Base-by-base conservation (phyloP, 2,113 vertebrate genomes). In the Salvator merianae region DNA sequence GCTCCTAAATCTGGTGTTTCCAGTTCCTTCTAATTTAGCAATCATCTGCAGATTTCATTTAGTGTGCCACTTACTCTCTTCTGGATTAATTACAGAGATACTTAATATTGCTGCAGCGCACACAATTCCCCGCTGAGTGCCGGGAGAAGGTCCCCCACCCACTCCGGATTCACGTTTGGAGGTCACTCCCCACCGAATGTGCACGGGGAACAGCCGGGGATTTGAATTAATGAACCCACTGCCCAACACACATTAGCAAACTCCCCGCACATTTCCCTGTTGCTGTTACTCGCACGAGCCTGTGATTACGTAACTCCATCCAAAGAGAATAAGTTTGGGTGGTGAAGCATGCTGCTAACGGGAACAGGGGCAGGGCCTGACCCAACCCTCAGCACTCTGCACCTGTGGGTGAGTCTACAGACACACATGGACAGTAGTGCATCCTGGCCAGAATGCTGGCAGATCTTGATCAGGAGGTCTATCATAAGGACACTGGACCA, bases 1-100 rank as follows among this genome's bases (percentile, higher is more conserved):
- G 38, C 62, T 59, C 85, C 87, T 83, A 1, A 0, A 40, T 82
- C 87, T 86, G 8, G 32, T 36, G 34, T 84, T 80, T 50, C 68
- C 53, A 5, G 73, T 84, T 82, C 74, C 40, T 82, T 68, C 82
- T 86, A 72, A 86, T 66, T 22, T 0, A 84, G 62, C 5, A 83
- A 79, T 83, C 59, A 74, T 74, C 81, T 59, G 36, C 22, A 80
- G 22, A 88, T 86, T 53, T 91, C 89, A 89, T 90, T 59, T 83
- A 72, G 89, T 2, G 0, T 0, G 0, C 43, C 6, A 0, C 62
- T 89, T 79, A 38, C 84, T 73, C 66, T 78, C 74, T 84, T 32
- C 59, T 53, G 77, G 85, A 85, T 83, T 88, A 92, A 87, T 43
- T 36, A 59, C 34, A 66, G 81, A 87, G 34, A 82, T 90, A 86